These are phyloP conservation scores for Anagyrus pseudococci DNA, from an alignment of 2,888 invertebrate genomes.

Conservation along the genomic window DNA sequence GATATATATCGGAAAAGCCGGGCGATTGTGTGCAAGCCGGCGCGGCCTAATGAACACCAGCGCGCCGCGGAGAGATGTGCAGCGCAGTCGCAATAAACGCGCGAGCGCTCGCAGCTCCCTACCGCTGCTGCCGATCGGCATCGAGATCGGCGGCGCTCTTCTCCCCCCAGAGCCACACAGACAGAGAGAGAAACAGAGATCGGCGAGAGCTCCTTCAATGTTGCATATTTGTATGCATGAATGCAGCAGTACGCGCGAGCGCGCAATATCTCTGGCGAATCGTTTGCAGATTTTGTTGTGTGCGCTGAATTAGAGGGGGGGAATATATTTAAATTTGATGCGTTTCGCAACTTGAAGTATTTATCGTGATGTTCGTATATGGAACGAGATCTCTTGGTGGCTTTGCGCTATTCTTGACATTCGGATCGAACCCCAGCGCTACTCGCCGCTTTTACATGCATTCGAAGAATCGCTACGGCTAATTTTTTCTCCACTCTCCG, in stretches of 20 bases:
- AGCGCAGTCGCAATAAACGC: neutral
- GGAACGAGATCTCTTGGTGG: neutral
- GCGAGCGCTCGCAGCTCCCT: too few species aligned
- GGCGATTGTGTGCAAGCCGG: slow-evolving; percentile 1
- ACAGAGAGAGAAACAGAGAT: too few species aligned
- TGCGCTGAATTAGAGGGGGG: slow-evolving; percentile 7
- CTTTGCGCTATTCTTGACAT: neutral
- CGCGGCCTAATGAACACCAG: neutral
- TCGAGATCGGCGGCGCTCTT: slow-evolving; percentile 1
- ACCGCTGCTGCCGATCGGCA: neutral
- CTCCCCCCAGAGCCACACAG: too few species aligned
- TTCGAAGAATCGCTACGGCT: neutral
- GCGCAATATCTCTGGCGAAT: neutral
- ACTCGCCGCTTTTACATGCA: neutral
- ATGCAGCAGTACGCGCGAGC: too few species aligned
- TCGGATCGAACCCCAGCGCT: neutral
- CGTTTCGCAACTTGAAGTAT: slow-evolving; percentile 1
- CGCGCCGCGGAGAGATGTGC: neutral
- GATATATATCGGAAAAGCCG: too few species aligned
- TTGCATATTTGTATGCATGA: slow-evolving; percentile 12
- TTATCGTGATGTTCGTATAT: neutral
- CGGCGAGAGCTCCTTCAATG: neutral
- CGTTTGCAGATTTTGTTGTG: neutral
- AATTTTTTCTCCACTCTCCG: too few species aligned
- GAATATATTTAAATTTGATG: slow-evolving; percentile 12